phyloP scores from a whole-genome alignment of 2,113 vertebrate species.

The Isichthys henryi region DNA sequence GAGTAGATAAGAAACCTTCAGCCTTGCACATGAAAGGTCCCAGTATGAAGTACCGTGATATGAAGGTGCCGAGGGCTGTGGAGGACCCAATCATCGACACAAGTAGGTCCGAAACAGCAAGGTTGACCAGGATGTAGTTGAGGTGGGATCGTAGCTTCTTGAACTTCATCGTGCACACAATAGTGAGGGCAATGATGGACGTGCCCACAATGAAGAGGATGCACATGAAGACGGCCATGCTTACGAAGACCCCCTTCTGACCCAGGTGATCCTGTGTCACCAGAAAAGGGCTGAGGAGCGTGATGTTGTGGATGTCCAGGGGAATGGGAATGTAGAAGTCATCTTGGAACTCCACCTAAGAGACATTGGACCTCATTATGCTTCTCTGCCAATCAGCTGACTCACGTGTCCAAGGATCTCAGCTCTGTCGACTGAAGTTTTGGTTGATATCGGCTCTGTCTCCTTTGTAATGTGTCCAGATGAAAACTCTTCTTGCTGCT shows the following conservation, averaged over 20 bases:
- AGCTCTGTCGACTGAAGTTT: neutral
- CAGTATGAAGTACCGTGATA: constrained; percentile 55
- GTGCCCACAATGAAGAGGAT: constrained; percentile 47
- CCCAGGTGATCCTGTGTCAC: constrained; percentile 70
- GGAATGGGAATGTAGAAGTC: constrained; percentile 63
- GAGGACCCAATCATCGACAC: constrained; percentile 57
- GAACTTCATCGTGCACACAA: constrained; percentile 55
- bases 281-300: constrained; percentile 58
- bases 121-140: constrained; percentile 73
- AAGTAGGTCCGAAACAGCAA: constrained; percentile 61
- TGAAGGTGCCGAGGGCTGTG: constrained; percentile 59
- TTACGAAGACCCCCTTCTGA: constrained; percentile 42
- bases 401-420: neutral
- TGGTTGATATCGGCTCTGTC: neutral
- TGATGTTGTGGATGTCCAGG: constrained; percentile 56
- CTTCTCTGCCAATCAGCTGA: neutral
- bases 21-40: constrained; percentile 60
- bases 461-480: neutral
- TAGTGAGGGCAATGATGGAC: constrained; percentile 54
- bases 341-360: constrained; percentile 46
- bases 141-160: constrained; percentile 69
- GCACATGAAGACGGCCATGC: constrained; percentile 62
- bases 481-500: neutral
- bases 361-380: constrained; percentile 49
- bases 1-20: constrained; percentile 59